phyloP scores from a whole-genome alignment of 2,797 vertebrate species.

The Molossus alvarezi region DNA sequence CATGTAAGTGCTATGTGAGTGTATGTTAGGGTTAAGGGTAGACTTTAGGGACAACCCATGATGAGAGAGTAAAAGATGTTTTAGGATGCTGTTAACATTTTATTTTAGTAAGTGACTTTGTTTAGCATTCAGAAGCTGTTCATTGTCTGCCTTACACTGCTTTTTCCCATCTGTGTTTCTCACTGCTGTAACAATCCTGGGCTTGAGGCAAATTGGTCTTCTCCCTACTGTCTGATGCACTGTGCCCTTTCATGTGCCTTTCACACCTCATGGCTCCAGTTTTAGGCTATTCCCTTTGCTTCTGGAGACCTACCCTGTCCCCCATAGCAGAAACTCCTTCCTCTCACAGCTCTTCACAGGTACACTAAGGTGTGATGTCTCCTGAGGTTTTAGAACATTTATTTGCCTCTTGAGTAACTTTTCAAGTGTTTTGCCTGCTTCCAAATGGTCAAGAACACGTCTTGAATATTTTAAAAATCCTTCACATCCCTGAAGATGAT shows the following conservation, averaged over 20 bases:
- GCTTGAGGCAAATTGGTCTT: neutral
- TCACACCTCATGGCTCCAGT: neutral
- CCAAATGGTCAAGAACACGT: neutral
- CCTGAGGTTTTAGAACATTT: constrained; percentile 15
- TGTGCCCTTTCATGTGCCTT: neutral
- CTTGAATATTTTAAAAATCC: neutral
- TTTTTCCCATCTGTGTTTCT: constrained; percentile 29
- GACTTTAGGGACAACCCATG: neutral
- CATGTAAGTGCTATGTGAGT: neutral
- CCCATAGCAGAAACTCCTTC: neutral
- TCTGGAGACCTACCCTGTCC: neutral
- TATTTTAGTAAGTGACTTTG: constrained; percentile 4
- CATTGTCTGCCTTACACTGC: neutral
- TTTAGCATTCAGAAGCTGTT: neutral
- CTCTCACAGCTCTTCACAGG: neutral
- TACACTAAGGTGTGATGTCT: neutral
- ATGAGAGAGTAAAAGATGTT: constrained; percentile 21
- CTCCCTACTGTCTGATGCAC: neutral
- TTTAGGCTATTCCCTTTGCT: neutral
- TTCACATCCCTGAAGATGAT: neutral
- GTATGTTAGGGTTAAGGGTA: neutral
- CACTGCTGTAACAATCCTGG: neutral
- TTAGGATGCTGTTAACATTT: constrained; percentile 35
- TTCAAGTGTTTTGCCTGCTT: neutral
- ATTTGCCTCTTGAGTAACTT: neutral